Evolutionary conservation across 2,113 vertebrate genomes (phyloP).

Genomic region (Myotis davidii): DNA sequence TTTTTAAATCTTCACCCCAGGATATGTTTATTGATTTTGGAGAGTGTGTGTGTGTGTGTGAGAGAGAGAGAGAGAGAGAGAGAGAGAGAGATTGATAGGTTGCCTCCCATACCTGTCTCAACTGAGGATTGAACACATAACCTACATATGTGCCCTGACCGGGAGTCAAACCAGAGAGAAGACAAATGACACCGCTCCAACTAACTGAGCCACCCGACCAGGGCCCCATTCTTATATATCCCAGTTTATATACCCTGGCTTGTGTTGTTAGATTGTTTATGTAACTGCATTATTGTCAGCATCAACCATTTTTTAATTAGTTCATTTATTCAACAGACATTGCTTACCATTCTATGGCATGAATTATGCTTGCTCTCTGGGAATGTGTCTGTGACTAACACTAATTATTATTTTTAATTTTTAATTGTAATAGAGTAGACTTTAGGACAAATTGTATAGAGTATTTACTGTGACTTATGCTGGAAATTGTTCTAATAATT

Average conservation of each 20-base stretch:
- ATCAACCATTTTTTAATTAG: neutral
- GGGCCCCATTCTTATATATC: neutral
- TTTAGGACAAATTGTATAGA: neutral
- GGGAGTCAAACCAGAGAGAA: neutral
- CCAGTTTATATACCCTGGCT: neutral
- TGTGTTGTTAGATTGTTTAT: neutral
- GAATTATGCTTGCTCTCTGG: neutral
- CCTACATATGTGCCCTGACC: neutral
- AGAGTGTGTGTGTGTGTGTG: too few species aligned
- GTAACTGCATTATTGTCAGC: neutral
- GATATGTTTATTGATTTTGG: neutral
- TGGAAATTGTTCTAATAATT: neutral
- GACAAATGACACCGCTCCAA: neutral
- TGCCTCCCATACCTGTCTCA: neutral
- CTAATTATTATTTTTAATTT: neutral
- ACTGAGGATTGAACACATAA: neutral
- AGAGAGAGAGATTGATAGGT: too few species aligned
- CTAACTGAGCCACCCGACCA: neutral
- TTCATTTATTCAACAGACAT: neutral
- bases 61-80: too few species aligned
- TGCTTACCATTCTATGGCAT: neutral
- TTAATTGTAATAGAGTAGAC: neutral
- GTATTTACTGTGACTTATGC: neutral
- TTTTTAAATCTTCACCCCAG: neutral
- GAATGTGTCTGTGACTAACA: neutral